A percentile compares a stretch with the other conserved stretches of the same genome.
Evolutionary conservation across 2,888 invertebrate species (phyloP).

Genomic region (Scaptodrosophila latifasciaeformis): DNA sequence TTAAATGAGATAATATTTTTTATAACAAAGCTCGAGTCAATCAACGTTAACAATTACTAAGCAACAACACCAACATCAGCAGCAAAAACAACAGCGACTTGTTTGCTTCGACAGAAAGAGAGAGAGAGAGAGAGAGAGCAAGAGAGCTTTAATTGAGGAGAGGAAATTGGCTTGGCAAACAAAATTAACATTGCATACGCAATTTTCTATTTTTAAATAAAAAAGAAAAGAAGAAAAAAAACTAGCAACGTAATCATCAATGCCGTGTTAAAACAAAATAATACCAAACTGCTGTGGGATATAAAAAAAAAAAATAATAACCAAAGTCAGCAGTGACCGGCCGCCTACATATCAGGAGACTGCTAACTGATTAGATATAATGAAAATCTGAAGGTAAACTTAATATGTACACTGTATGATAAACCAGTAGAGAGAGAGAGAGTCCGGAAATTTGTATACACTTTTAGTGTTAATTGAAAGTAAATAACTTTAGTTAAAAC

Average conservation of each 20-base stretch:
- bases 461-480: no score
- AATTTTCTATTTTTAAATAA: conserved; percentile 70
- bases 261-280: not conserved
- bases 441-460: no score
- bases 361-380: no score
- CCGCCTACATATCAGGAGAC: no score
- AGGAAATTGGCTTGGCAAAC: no score
- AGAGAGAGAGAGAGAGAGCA: conserved; percentile 21
- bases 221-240: conserved; percentile 34
- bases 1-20: conserved; percentile 57
- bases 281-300: no score
- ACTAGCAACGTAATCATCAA: conserved; percentile 7
- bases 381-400: no score
- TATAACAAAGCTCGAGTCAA: conserved; percentile 32
- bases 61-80: not conserved
- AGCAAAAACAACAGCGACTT: conserved; percentile 59
- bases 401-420: no score
- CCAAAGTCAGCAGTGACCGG: no score
- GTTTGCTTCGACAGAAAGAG: conserved; percentile 29
- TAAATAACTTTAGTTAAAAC: no score
- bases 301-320: no score
- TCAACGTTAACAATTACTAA: not conserved
- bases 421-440: no score
- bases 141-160: conserved; percentile 12
- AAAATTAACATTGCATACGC: conserved; percentile 69